These are phyloP conservation scores for Bettongia penicillata DNA, from an alignment of 2,113 vertebrate species.

Conservation along the genomic window DNA sequence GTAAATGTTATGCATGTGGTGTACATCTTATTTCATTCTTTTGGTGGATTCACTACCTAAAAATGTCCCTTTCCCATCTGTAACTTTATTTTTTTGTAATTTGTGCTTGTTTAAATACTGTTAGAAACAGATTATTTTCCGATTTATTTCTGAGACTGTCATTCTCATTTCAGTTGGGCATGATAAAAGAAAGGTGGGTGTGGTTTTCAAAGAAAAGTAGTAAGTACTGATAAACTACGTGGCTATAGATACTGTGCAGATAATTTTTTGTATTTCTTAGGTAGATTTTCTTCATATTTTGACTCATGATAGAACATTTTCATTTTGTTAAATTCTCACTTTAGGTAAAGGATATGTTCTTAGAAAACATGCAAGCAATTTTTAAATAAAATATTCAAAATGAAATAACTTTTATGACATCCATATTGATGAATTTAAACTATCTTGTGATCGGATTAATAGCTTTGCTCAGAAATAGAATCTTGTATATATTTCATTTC, in stretches of 20 bases:
- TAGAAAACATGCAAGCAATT: conserved; percentile 69
- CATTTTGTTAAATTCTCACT: conserved; percentile 76
- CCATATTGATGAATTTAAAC: neutral
- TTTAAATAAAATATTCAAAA: neutral
- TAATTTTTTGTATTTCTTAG: conserved; percentile 62
- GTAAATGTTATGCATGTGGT: conserved; percentile 79
- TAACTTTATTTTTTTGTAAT: conserved; percentile 50
- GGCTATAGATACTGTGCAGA: conserved; percentile 53
- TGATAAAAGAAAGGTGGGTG: conserved; percentile 79
- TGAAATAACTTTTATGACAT: neutral
- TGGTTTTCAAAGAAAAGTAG: conserved; percentile 80
- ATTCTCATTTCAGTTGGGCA: conserved; percentile 81
- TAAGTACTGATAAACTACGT: conserved; percentile 63
- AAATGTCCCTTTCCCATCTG: conserved; percentile 6
- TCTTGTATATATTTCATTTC: conserved; percentile 56
- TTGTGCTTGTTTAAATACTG: conserved; percentile 53
- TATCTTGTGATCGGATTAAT: neutral
- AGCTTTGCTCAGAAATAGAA: neutral
- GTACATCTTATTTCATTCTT: conserved; percentile 50
- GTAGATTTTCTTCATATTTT: conserved; percentile 58
- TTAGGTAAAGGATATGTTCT: conserved; percentile 75
- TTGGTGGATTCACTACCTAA: conserved; percentile 45
- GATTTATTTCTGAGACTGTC: conserved; percentile 75
- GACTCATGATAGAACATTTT: conserved; percentile 58
- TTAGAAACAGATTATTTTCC: conserved; percentile 39